Conservation (phyloP, 2,113 vertebrate genomes). For the Podilymbus podiceps region DNA sequence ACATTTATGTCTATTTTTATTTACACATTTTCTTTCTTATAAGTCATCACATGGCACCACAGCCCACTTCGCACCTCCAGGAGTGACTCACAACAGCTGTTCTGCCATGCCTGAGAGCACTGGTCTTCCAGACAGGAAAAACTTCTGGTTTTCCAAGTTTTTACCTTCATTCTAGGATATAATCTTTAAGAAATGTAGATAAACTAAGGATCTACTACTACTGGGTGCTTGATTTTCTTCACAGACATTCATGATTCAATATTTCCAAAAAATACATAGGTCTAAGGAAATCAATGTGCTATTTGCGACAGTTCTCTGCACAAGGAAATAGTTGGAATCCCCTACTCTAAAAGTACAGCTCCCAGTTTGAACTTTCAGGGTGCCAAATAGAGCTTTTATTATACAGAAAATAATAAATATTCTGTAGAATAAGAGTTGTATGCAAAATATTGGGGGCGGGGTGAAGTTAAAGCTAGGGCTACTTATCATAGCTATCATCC, state of each 20-base stretch:
- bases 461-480: background rate
- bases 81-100: background rate
- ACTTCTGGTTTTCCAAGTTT: background rate
- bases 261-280: background rate
- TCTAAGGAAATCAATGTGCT: background rate
- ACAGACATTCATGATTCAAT: background rate
- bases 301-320: background rate
- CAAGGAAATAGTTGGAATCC: background rate
- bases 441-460: background rate
- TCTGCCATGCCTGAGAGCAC: background rate
- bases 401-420: background rate
- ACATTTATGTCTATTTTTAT: slow-evolving; percentile 12
- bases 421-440: background rate
- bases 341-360: background rate
- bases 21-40: background rate
- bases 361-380: background rate
- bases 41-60: background rate
- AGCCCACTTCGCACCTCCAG: background rate
- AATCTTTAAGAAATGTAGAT: background rate
- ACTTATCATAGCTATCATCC: background rate
- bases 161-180: background rate
- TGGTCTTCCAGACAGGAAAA: background rate
- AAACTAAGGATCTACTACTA: background rate
- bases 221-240: background rate
- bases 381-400: background rate